phyloP scores from a whole-genome alignment of 2,888 invertebrate genomes.

The Ditula angustiorana region DNA sequence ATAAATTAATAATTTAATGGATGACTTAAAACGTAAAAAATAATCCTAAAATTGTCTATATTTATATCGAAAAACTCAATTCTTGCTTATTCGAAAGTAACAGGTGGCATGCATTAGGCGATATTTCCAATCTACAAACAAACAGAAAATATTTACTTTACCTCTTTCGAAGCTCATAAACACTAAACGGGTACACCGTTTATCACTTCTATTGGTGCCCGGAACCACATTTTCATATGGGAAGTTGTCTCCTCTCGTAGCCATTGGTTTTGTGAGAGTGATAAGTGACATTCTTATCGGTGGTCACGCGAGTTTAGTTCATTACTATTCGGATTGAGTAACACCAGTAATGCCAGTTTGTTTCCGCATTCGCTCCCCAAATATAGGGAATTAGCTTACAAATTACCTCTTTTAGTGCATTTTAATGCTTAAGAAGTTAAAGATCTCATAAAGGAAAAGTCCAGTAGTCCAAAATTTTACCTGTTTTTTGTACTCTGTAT shows the following conservation, averaged over 20 bases:
- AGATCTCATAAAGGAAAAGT: background rate
- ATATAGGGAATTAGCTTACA: constrained; percentile 18
- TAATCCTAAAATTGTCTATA: too few species aligned
- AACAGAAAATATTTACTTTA: constrained; percentile 21
- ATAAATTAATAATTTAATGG: too few species aligned
- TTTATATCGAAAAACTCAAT: too few species aligned
- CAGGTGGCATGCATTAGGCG: background rate
- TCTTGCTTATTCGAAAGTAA: too few species aligned
- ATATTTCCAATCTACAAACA: constrained; percentile 1
- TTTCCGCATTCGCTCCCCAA: constrained; percentile 17
- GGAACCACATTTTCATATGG: background rate
- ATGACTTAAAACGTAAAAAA: too few species aligned
- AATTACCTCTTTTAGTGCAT: constrained; percentile 20
- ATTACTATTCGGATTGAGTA: constrained; percentile 33
- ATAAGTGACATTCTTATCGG: constrained; percentile 24
- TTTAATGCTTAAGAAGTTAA: background rate
- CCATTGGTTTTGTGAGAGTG: background rate
- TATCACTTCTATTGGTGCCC: background rate
- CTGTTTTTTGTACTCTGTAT: background rate
- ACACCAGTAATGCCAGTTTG: constrained; percentile 30
- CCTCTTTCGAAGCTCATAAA: constrained; percentile 14
- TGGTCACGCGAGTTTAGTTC: constrained; percentile 29
- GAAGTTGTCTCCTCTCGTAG: constrained; percentile 5
- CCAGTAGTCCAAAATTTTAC: background rate
- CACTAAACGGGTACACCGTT: background rate